Conservation (phyloP, 37 sponge, comb jelly and placozoan species). For the Tethya wilhelma region DNA sequence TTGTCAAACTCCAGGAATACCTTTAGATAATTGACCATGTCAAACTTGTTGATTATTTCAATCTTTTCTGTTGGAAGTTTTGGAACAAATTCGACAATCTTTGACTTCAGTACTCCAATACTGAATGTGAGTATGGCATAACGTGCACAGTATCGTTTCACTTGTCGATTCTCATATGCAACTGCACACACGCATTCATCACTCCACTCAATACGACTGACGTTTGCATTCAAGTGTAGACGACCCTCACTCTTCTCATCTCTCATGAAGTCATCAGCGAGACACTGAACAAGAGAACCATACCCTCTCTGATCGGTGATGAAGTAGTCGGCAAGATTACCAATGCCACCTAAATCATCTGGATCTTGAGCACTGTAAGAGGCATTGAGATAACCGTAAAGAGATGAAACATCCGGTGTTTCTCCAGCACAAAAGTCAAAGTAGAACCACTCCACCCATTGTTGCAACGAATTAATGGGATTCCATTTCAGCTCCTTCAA, state of each 20-base stretch:
- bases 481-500: conserved; percentile 33
- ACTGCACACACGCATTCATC: conserved; percentile 70
- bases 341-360: conserved; percentile 30
- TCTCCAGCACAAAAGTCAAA: conserved; percentile 32
- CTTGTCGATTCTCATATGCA: neutral
- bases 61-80: conserved; percentile 27
- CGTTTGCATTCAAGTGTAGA: conserved; percentile 32
- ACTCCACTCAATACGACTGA: conserved; percentile 48
- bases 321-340: conserved; percentile 14
- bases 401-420: conserved; percentile 17
- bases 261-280: conserved; percentile 33
- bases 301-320: conserved; percentile 59
- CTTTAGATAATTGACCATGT: conserved; percentile 32
- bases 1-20: conserved; percentile 40
- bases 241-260: conserved; percentile 10
- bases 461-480: conserved; percentile 13
- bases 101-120: conserved; percentile 55
- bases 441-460: conserved; percentile 36
- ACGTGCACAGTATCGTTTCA: conserved; percentile 35
- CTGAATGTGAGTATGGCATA: conserved; percentile 62
- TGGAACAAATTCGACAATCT: conserved; percentile 40
- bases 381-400: neutral
- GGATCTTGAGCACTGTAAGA: conserved; percentile 9
- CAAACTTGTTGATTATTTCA: conserved; percentile 23
- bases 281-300: conserved; percentile 23